phyloP scores from a whole-genome alignment of 2,113 vertebrate genomes.

The Symphodus melops region DNA sequence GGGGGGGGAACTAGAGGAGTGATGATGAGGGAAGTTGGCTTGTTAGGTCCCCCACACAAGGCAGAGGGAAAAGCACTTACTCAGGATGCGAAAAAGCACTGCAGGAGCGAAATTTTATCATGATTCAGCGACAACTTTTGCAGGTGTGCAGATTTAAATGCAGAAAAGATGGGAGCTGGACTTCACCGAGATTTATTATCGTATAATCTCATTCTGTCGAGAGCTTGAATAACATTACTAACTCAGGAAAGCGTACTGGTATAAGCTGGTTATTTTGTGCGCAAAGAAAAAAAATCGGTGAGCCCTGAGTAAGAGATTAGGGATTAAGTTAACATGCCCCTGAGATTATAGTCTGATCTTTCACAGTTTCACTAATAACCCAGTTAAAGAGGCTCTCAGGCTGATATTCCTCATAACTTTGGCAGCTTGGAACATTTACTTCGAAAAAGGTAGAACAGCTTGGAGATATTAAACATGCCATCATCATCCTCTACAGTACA shows the following conservation, averaged over 20 bases:
- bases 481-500: conserved; percentile 13
- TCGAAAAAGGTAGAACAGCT: conserved; percentile 14
- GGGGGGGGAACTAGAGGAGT: no score
- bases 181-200: conserved; percentile 15
- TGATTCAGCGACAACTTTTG: conserved; percentile 60
- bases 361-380: conserved; percentile 55
- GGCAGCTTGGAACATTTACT: conserved; percentile 7
- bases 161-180: conserved; percentile 4
- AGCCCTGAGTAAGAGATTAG: conserved; percentile 62
- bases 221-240: conserved; percentile 43
- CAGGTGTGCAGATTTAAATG: conserved; percentile 45
- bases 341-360: conserved; percentile 71
- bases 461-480: conserved; percentile 23
- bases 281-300: conserved; percentile 14
- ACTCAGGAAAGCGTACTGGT: conserved; percentile 54
- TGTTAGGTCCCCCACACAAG: conserved; percentile 39
- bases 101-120: conserved; percentile 39
- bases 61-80: conserved; percentile 62
- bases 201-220: conserved; percentile 26
- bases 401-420: conserved; percentile 15
- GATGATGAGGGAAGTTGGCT: conserved; percentile 57
- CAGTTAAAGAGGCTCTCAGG: conserved; percentile 5
- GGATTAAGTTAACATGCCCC: conserved; percentile 63
- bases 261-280: conserved; percentile 58
- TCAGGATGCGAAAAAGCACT: conserved; percentile 51